Conservation (phyloP, 2,888 invertebrate genomes). For the Agrochola litura region DNA sequence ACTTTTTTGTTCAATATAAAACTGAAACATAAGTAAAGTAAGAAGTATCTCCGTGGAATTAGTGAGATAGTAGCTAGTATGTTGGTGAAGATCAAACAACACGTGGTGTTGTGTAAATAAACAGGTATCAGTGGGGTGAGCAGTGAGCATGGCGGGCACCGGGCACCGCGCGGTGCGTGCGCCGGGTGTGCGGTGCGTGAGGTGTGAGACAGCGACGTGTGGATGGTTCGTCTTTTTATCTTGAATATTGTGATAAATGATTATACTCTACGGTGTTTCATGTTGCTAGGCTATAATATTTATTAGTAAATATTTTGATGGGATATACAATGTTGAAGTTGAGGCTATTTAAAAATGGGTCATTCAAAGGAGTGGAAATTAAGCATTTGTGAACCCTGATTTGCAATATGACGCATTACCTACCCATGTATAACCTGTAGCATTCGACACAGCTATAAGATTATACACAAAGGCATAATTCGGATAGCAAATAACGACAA, state of each 20-base stretch:
- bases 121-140: constrained; percentile 33
- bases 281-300: background rate
- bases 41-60: constrained; percentile 3
- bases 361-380: background rate
- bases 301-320: background rate
- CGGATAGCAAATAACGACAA: constrained; percentile 41
- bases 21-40: background rate
- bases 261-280: background rate
- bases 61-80: constrained; percentile 2
- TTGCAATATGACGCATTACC: too few relatives aligned
- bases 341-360: background rate
- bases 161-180: constrained; percentile 6
- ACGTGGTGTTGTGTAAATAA: constrained; percentile 56
- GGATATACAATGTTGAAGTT: background rate
- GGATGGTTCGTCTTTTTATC: background rate
- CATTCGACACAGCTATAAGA: constrained; percentile 8
- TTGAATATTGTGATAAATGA: constrained; percentile 1
- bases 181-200: constrained; percentile 37
- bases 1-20: background rate
- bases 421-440: background rate
- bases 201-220: background rate
- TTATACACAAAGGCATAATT: constrained; percentile 9
- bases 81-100: constrained; percentile 48
- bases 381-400: background rate
- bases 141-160: background rate